Percentiles rank a stretch among this genome's conserved stretches.
These are phyloP conservation scores for Chorisops tibialis DNA, from an alignment of 2,888 invertebrate genomes.

Conservation along the genomic window DNA sequence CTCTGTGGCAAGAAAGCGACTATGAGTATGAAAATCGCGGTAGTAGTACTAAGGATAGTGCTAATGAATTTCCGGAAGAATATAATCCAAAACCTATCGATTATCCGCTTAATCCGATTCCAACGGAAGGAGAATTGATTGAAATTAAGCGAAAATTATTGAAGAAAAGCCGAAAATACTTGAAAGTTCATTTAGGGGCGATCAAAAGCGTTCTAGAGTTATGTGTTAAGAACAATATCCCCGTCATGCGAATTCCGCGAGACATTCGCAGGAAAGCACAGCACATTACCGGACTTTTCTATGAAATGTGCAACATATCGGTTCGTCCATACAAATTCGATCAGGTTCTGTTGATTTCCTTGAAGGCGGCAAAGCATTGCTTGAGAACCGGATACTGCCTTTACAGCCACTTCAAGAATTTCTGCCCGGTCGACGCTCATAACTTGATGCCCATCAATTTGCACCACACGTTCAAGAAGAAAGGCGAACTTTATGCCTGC, in stretches of 20 bases:
- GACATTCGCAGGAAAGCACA: background rate
- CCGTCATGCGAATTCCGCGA: background rate
- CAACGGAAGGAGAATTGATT: background rate
- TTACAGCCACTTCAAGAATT: conserved; percentile 61
- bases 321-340: conserved; percentile 53
- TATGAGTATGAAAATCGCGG: background rate
- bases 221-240: background rate
- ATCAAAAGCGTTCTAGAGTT: background rate
- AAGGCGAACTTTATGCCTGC: conserved; percentile 54
- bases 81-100: background rate
- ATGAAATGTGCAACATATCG: background rate
- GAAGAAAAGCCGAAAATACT: background rate
- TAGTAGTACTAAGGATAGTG: background rate
- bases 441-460: conserved; percentile 39
- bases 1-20: background rate
- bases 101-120: background rate
- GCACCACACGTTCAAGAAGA: conserved; percentile 22
- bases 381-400: conserved; percentile 60
- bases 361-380: conserved; percentile 58
- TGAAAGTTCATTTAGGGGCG: background rate
- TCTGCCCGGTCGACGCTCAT: conserved; percentile 63
- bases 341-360: conserved; percentile 55
- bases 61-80: background rate
- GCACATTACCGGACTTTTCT: background rate
- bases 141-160: background rate